Percentiles rank a stretch among this genome's conserved stretches.
Conservation (phyloP, 2,888 invertebrate genomes). For the Hydropsyche betteni region DNA sequence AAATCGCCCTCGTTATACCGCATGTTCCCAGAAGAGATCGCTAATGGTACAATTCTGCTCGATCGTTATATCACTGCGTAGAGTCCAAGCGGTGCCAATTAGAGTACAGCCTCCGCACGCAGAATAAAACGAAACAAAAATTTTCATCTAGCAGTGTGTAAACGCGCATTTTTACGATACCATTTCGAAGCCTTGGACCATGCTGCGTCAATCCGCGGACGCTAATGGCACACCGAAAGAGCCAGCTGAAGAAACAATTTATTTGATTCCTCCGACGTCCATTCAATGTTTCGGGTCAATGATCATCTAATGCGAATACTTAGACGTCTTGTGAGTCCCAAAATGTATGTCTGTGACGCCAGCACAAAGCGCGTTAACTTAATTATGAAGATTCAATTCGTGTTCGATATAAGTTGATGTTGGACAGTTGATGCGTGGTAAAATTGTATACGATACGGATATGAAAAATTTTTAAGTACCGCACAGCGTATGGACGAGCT, state of each 20-base stretch:
- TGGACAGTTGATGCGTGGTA: neutral
- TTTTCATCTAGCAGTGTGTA: neutral
- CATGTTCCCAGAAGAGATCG: constrained; percentile 25
- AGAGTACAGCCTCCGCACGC: constrained; percentile 29
- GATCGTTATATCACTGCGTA: constrained; percentile 39
- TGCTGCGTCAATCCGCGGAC: constrained; percentile 35
- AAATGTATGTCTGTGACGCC: neutral
- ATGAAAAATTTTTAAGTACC: neutral
- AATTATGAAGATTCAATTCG: neutral
- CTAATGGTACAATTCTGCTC: constrained; percentile 37
- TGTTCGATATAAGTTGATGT: neutral
- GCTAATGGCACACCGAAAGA: constrained; percentile 35
- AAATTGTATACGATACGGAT: constrained; percentile 14
- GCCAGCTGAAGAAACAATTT: constrained; percentile 34
- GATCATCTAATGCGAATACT: constrained; percentile 39
- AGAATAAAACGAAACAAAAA: constrained; percentile 3
- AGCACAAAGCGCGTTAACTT: neutral
- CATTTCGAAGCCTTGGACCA: constrained; percentile 33
- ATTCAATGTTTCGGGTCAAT: constrained; percentile 38
- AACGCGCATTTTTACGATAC: neutral
- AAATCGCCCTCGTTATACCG: too few relatives aligned
- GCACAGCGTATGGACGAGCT: neutral
- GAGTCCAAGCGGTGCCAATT: constrained; percentile 40
- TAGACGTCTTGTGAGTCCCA: neutral
- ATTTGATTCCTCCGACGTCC: constrained; percentile 35